These are phyloP conservation scores for Platysternon megacephalum DNA, from an alignment of 2,113 vertebrate species.

Conservation along the genomic window DNA sequence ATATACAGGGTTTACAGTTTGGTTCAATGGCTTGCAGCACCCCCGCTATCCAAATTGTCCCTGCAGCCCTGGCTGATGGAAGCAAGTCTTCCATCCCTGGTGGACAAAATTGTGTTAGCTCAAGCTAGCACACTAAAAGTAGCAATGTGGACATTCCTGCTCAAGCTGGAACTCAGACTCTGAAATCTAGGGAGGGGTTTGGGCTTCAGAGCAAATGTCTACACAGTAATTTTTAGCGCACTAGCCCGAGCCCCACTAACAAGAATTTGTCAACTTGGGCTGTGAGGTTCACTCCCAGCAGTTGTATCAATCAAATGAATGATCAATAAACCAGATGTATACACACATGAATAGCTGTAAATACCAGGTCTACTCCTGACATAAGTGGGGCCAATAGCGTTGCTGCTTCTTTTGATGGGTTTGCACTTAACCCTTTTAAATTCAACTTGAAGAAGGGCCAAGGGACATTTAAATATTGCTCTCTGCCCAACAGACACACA, in stretches of 20 bases:
- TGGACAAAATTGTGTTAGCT: background rate
- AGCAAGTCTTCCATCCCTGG: background rate
- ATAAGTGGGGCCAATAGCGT: background rate
- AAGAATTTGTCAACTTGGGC: background rate
- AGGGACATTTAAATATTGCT: background rate
- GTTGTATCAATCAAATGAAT: background rate
- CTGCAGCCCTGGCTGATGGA: background rate
- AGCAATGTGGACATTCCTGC: too few species aligned
- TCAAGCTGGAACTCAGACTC: background rate
- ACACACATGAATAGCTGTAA: fast-evolving
- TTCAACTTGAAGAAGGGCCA: background rate
- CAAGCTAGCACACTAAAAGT: too few species aligned
- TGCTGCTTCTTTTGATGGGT: background rate
- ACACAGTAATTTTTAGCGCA: background rate
- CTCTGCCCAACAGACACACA: background rate
- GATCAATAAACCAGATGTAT: background rate
- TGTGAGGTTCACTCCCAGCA: background rate
- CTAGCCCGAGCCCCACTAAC: background rate
- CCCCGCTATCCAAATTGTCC: too few species aligned
- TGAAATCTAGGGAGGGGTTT: background rate
- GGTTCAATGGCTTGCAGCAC: too few species aligned
- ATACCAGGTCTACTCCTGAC: background rate
- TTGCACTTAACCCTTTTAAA: too few species aligned
- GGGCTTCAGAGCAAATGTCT: background rate
- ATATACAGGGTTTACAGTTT: too few species aligned